These are phyloP conservation scores for Blennius ocellaris DNA, from an alignment of 2,113 vertebrate genomes.

Conservation along the genomic window DNA sequence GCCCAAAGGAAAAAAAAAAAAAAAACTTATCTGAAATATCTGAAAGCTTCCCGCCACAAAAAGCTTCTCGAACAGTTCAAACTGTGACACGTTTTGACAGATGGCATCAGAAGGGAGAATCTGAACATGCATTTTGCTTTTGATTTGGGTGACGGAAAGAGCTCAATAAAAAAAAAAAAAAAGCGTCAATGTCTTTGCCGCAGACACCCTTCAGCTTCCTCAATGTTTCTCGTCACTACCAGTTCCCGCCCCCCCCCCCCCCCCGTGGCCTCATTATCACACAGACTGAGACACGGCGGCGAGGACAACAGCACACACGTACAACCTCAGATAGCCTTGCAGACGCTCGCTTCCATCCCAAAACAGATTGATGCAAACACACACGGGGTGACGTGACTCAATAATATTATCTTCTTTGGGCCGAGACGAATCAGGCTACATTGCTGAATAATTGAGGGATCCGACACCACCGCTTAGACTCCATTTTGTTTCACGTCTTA, in stretches of 20 bases:
- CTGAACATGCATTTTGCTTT: background rate
- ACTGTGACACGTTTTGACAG: background rate
- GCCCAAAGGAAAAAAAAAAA: background rate
- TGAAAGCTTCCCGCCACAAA: background rate
- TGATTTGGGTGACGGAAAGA: constrained; percentile 1
- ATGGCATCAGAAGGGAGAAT: constrained; percentile 1
- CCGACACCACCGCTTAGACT: too few species aligned
- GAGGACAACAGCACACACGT: constrained; percentile 10
- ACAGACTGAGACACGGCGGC: constrained; percentile 51
- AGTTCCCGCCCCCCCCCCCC: constrained; percentile 64
- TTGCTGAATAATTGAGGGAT: background rate
- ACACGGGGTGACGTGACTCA: constrained; percentile 28
- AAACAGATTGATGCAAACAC: constrained; percentile 4
- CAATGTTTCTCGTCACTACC: constrained; percentile 25
- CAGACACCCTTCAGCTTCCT: background rate
- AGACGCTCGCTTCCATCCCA: constrained; percentile 21
- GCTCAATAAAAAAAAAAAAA: constrained; percentile 21
- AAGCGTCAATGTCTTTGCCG: constrained; percentile 4
- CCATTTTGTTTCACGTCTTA: too few species aligned
- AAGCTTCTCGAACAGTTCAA: constrained; percentile 1
- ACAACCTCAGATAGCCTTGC: constrained; percentile 4
- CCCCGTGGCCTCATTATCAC: constrained; percentile 83
- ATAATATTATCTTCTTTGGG: background rate
- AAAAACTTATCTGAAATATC: background rate
- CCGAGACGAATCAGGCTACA: background rate